Base-by-base conservation (phyloP, 2,113 vertebrate species). In the Halichoerus grypus region DNA sequence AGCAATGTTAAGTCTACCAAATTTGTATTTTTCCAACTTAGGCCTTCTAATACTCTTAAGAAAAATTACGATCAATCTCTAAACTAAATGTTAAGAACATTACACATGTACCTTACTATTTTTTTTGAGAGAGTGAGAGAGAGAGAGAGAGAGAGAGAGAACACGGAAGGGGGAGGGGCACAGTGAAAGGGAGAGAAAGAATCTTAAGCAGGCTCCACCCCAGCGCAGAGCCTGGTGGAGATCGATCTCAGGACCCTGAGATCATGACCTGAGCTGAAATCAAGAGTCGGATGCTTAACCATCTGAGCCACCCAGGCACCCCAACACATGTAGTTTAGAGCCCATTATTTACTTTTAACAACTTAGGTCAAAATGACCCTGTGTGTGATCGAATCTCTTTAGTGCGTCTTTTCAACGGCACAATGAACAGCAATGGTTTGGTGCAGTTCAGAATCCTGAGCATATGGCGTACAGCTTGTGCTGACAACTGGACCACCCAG, bases 361-460 rank as follows among this genome's bases (percentile, higher is more conserved):
- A 4, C 0, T 72, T 93, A 24, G 4, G 1, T 65, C n/a, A 84
- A 72, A 91, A 80, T 96, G 84, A 88, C 15, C 11, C 26, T 84
- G 0, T 4, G 39, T 96, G 39, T 97, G 13, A 85, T 90, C 10
- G 39, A 2, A 96, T 98, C 71, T 82, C 31, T 82, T 96, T 33
- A 99, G 99, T 99, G 80, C 98, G 97, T 61, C 94, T 99, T 33
- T 5, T 98, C 94, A 99, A 99, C 72, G 98, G 98, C n/a, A 98
- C 98, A 0, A 42, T 14, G 39, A 98, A 71, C 74, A 97, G 84
- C 0, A 89, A 85, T 39, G 99, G 99, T 11, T 81, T 99, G 94
- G 98, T 99, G 69, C 98, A 99, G 83, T 98, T 99, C 96, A 98
- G 97, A 65, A 96, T 98, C 81, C 97, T 98, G 67, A 95, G 51